Base-by-base conservation (phyloP, 2,888 invertebrate genomes). In the Xestia ashworthii region DNA sequence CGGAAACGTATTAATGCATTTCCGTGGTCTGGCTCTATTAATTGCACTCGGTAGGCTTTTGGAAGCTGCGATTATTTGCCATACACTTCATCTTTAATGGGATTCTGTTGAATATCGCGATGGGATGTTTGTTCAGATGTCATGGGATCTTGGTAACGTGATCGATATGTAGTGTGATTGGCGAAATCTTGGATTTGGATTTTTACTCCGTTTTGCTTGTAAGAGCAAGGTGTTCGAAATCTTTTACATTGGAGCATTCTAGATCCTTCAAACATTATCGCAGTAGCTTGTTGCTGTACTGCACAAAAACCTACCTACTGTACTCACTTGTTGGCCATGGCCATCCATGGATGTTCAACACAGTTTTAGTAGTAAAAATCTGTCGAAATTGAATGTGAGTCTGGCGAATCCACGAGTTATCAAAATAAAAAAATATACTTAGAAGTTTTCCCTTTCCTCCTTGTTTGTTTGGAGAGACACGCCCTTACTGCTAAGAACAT, bases 1-100 rank as follows among this genome's bases (percentile, higher is more conserved):
- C 78, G 82, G 85, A 81, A 78, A 72, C 79, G 84, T 79, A 81
- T 75, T 82, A 87, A 87, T 88, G 88, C 83, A 81, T 87, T 83
- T 88, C 80, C 70, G 76, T 78, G 83, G 85, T 85, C 65, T 66
- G 65, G 25, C 62, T 82, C 82, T 71, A 81, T 86, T 84, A 84
- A 84, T 80, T 67, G 75, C 84, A 80, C 86, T 84, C 32, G 68
- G 62, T 73, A 82, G 76, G 75, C 82, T 69, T 82, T 72, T 76
- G 76, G 58, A 38, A 67, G 62, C 81, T 78, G 77, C 71, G 79
- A 86, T 79, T 88, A 83, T 86, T 86, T 82, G 82, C 84, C 41
- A 50, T 62, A 62, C 88, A 79, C 84, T 86, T 73, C 73, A 84
- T 71, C 75, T 65, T 41, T 67, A 73, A 81, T 86, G 72, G 84